Conservation (phyloP, 2,888 invertebrate genomes). For the Laothoe populi region DNA sequence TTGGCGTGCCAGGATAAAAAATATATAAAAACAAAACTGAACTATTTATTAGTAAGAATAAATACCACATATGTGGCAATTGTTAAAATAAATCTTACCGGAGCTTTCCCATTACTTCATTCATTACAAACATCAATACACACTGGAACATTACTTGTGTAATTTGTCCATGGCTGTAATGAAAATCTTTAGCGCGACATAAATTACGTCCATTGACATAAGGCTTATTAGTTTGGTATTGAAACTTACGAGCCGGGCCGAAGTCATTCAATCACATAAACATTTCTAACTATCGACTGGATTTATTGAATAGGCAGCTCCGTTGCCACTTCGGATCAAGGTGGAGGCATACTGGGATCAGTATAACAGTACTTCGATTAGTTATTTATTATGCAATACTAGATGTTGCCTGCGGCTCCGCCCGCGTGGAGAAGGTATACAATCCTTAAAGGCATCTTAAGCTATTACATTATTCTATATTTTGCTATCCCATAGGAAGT, state of each 20-base stretch:
- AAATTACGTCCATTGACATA: constrained; percentile 52
- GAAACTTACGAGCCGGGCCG: constrained; percentile 37
- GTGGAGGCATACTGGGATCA: background rate
- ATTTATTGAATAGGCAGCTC: constrained; percentile 53
- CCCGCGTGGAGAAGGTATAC: too few species aligned
- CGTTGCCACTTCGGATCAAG: constrained; percentile 25
- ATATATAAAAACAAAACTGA: too few species aligned
- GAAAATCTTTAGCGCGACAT: constrained; percentile 51
- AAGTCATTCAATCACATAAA: constrained; percentile 50
- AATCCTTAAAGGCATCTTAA: too few species aligned
- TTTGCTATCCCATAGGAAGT: too few species aligned
- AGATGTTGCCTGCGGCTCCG: too few species aligned
- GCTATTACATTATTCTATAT: too few species aligned
- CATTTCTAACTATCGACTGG: constrained; percentile 50
- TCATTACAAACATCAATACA: constrained; percentile 13
- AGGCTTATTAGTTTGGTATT: constrained; percentile 49
- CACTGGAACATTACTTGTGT: background rate
- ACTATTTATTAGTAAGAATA: background rate
- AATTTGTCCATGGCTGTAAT: constrained; percentile 42
- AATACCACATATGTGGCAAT: background rate
- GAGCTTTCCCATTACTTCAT: background rate
- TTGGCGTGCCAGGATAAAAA: too few species aligned
- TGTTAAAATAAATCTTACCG: background rate
- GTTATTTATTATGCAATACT: too few species aligned
- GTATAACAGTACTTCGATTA: too few species aligned